These are phyloP conservation scores for Crotalus viridis DNA, from an alignment of 2,113 vertebrate genomes.

Conservation along the genomic window DNA sequence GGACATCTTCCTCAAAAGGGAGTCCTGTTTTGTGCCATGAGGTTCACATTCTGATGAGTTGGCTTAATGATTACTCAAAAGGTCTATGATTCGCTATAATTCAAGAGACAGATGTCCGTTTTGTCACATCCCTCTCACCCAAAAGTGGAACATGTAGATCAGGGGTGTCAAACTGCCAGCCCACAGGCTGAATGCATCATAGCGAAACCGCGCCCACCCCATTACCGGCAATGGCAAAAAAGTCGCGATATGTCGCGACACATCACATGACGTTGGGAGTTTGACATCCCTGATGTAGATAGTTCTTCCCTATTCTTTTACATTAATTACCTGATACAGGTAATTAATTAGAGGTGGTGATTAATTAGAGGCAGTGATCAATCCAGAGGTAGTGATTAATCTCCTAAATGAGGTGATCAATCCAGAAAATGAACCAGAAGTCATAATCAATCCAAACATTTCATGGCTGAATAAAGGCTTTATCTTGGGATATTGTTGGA, in stretches of 20 bases:
- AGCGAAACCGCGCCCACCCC: no score
- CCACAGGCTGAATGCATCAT: no score
- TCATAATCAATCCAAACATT: not conserved
- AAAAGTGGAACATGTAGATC: not conserved
- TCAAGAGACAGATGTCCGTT: not conserved
- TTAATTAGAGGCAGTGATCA: not conserved
- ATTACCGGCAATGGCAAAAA: no score
- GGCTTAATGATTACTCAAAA: not conserved
- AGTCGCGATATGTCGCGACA: no score
- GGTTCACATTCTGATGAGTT: not conserved
- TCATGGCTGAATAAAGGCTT: not conserved
- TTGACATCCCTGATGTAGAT: not conserved
- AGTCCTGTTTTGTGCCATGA: not conserved
- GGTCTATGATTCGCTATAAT: not conserved
- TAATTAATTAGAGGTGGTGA: not conserved
- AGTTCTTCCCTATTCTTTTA: not conserved
- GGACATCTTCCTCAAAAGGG: not conserved
- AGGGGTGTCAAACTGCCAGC: no score
- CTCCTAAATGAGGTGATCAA: not conserved
- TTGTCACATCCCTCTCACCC: not conserved
- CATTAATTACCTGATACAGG: not conserved
- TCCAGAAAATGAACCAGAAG: not conserved
- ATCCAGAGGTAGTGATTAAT: not conserved
- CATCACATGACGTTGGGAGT: no score
- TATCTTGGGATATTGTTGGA: not conserved